Base-by-base conservation (phyloP, 2,888 invertebrate species). In the Cryptocephalus primarius region DNA sequence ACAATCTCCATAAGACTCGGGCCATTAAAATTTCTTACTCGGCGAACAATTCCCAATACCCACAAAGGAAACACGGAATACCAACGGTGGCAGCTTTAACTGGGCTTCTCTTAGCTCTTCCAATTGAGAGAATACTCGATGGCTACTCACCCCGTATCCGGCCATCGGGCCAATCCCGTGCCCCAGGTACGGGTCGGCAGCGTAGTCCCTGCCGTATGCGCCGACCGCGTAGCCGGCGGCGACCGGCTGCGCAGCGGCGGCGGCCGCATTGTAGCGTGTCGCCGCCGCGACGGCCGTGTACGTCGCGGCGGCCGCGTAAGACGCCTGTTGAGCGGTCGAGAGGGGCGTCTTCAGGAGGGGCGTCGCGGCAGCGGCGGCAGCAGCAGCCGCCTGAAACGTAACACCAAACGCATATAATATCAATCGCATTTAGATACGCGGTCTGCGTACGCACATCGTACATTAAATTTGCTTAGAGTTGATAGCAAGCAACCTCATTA, bases 81-180 rank as follows among this genome's bases (percentile, higher is more conserved):
- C n/a, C n/a, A n/a, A n/a, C n/a, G n/a, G n/a, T n/a, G n/a, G n/a
- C n/a, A n/a, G n/a, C n/a, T n/a, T n/a, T n/a, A n/a, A n/a, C n/a
- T n/a, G n/a, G n/a, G n/a, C n/a, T n/a, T n/a, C n/a, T n/a, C n/a
- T n/a, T n/a, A n/a, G n/a, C n/a, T n/a, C n/a, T n/a, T n/a, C n/a
- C n/a, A n/a, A n/a, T n/a, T n/a, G n/a, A n/a, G n/a, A n/a, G n/a
- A n/a, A n/a, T n/a, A n/a, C 22, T 22, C 36, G 36, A 36, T 6
- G 12, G 12, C 6, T 43, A 69, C 82, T 83, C 80, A 95, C 94
- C 82, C 93, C 94, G 73, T 95, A 95, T 67, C 94, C 93, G 59
- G 95, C 88, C 64, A 95, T 88, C 61, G 95, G 95, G 67, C 95
- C 95, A 70, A 95, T 93, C 56, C 92, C 86, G 75, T 94, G 94